Evolutionary conservation across 2,797 vertebrate species (phyloP).

Genomic region (Myripristis jacobus): DNA sequence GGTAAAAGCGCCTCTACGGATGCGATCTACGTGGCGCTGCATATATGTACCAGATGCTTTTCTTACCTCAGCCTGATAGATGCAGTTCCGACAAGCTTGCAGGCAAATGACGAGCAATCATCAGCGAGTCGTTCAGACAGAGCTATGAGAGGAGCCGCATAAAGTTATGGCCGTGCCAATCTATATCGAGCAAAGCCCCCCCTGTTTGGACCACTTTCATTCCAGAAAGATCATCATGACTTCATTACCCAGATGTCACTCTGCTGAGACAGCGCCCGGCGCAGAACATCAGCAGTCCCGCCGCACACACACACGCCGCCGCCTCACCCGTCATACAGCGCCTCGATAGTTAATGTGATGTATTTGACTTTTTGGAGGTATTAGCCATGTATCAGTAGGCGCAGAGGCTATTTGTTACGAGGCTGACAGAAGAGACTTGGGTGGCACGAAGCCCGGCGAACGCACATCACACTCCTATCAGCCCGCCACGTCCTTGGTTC

Average conservation of each 20-base stretch:
- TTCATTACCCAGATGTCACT: conserved; percentile 68
- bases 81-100: not conserved
- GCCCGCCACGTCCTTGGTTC: conserved; percentile 56
- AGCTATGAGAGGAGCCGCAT: not conserved
- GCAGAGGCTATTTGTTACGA: conserved; percentile 50
- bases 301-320: conserved; percentile 10
- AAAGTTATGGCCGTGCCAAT: not conserved
- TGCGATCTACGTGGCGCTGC: not conserved
- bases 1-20: not conserved
- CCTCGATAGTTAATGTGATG: conserved; percentile 52
- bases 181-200: conserved; percentile 6
- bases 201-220: conserved; percentile 22
- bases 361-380: conserved; percentile 54
- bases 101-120: conserved; percentile 17
- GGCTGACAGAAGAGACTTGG: conserved; percentile 57
- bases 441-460: conserved; percentile 49
- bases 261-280: conserved; percentile 55
- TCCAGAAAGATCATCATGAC: conserved; percentile 56
- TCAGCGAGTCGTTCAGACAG: not conserved
- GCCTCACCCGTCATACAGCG: not conserved
- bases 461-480: conserved; percentile 54
- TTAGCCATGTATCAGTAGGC: conserved; percentile 59
- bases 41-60: conserved; percentile 1
- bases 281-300: conserved; percentile 32
- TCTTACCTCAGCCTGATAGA: conserved; percentile 21